Conservation (phyloP, 2,797 vertebrate genomes). For the Gouania willdenowi region DNA sequence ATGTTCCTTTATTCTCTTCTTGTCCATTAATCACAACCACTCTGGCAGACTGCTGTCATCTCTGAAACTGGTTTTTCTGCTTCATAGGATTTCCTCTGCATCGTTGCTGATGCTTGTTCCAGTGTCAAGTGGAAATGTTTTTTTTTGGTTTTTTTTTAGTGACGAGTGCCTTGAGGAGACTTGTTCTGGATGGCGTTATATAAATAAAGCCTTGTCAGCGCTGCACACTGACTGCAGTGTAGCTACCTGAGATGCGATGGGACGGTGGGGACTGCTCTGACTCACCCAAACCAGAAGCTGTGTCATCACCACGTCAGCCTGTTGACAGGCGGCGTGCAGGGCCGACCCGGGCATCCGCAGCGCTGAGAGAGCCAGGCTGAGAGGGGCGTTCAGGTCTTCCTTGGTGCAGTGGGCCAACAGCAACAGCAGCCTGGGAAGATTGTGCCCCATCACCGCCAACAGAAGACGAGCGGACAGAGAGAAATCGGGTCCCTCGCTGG, state of each 20-base stretch:
- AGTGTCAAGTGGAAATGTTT: too few relatives aligned
- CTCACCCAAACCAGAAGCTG: slow-evolving; percentile 91
- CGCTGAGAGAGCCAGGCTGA: slow-evolving; percentile 55
- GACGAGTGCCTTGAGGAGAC: too few relatives aligned
- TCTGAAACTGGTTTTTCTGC: too few relatives aligned
- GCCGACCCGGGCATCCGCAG: slow-evolving; percentile 77
- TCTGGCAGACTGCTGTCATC: too few relatives aligned
- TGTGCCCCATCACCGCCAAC: slow-evolving; percentile 80
- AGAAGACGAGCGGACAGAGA: slow-evolving; percentile 73
- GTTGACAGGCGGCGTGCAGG: slow-evolving; percentile 88
- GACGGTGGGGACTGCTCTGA: too few relatives aligned
- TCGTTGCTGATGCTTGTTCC: too few relatives aligned
- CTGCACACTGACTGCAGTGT: not conserved
- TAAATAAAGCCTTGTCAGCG: not conserved
- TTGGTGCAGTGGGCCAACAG: slow-evolving; percentile 87
- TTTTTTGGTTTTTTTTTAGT: too few relatives aligned
- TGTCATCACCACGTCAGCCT: slow-evolving; percentile 87
- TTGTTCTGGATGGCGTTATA: too few relatives aligned
- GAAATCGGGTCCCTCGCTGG: slow-evolving; percentile 75
- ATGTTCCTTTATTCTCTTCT: too few relatives aligned
- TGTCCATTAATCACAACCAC: too few relatives aligned
- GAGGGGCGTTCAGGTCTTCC: slow-evolving; percentile 80
- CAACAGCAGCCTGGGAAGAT: slow-evolving; percentile 83
- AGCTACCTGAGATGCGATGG: not conserved
- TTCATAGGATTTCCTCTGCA: too few relatives aligned